Base-by-base conservation (phyloP, 2,888 invertebrate species). In the Elysia crispata region DNA sequence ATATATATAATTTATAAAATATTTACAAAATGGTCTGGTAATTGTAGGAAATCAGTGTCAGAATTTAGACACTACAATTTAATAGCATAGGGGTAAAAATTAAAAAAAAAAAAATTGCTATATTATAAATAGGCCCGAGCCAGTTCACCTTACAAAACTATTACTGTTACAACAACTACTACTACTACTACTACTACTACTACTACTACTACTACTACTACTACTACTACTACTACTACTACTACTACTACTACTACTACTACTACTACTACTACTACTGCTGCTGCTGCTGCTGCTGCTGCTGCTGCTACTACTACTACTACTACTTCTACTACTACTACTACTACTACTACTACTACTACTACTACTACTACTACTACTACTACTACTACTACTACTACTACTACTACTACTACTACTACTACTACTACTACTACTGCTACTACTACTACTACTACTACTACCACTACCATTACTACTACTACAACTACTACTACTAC, bases 341-440 rank as follows among this genome's bases (percentile, higher is more conserved):
- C 66, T 66, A 66, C 66, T 66, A 66, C 66, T 66, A 66, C 66
- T 66, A 66, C 66, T 66, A 66, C 66, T 66, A 66, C 25, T 66
- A 66, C 66, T 66, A 66, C 33, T 69, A 0, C 23, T 69, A 31
- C 6, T 15, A 30, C 66, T 25, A 66, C 25, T 66, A 20, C 5
- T 23, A 8, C 66, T 23, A 8, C 25, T 13, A 66, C 28, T 23
- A 66, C 23, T 66, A 3, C 23, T 18, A 66, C 66, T 6, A 41
- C 23, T 18, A 66, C 66, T 66, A 66, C 66, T 66, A 66, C 66
- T 66, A 66, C 25, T 66, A 66, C 66, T 66, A 66, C 33, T 69
- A 0, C 23, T 69, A 31, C 6, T 15, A 30, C 66, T 25, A 66
- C 25, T 66, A 20, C 5, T 23, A 8, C 66, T 23, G 5, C 25